Percentiles rank a stretch among this genome's conserved stretches.
phyloP scores from a whole-genome alignment of 1,140 invertebrate genomes.

The Saccostrea cuccullata region DNA sequence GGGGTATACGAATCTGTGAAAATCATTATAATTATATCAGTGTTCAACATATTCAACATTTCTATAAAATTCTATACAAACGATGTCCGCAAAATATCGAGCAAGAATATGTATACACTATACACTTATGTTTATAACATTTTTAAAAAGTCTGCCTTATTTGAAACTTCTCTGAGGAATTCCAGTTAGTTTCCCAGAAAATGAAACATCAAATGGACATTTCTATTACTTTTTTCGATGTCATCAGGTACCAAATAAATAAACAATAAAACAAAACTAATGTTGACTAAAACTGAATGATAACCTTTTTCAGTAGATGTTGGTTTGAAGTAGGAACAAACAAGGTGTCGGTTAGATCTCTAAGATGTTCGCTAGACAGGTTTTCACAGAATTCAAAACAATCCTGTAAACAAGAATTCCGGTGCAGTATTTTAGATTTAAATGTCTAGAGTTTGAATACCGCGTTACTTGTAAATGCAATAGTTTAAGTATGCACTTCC shows the following conservation, averaged over 20 bases:
- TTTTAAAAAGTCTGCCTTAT: neutral
- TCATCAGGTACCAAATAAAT: neutral
- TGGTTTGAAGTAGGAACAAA: conserved; percentile 30
- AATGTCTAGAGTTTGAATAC: no score
- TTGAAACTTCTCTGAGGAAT: neutral
- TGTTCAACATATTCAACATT: no score
- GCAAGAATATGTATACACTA: no score
- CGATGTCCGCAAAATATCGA: no score
- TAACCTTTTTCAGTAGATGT: neutral
- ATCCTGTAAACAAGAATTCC: neutral
- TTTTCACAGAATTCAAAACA: conserved; percentile 10
- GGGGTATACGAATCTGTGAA: neutral
- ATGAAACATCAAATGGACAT: no score
- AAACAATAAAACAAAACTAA: neutral
- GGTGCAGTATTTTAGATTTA: neutral
- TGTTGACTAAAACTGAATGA: neutral
- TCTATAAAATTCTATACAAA: no score
- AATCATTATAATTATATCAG: neutral
- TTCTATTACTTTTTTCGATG: no score
- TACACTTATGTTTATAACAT: no score
- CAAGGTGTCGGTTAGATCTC: neutral
- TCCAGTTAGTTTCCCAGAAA: no score
- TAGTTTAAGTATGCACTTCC: no score
- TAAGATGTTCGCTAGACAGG: neutral
- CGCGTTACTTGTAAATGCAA: no score